A percentile compares a stretch with the other conserved stretches of the same genome.
Evolutionary conservation across 2,888 invertebrate species (phyloP).

Genomic region (Platycnemis pennipes): DNA sequence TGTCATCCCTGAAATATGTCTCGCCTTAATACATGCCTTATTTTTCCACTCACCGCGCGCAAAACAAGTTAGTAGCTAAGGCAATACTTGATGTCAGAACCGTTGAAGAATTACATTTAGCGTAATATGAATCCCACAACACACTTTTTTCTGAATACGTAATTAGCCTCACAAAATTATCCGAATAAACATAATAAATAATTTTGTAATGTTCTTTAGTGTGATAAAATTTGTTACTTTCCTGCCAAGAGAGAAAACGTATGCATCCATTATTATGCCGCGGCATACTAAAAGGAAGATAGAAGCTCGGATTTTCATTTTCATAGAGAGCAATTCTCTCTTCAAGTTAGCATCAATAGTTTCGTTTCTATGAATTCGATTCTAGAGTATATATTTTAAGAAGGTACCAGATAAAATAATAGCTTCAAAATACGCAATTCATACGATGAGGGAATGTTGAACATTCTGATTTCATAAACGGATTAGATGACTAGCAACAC

Average conservation of each 20-base stretch:
- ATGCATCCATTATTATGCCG: not conserved
- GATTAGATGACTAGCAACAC: too few species aligned
- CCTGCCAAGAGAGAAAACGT: too few species aligned
- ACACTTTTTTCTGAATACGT: not conserved
- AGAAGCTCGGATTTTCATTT: not conserved
- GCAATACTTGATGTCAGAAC: not conserved
- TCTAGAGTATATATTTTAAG: too few species aligned
- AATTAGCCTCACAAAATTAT: not conserved
- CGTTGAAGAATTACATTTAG: too few species aligned
- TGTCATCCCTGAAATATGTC: not conserved
- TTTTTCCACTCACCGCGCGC: not conserved
- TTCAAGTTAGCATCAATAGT: not conserved
- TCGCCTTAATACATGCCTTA: not conserved
- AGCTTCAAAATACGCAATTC: too few species aligned
- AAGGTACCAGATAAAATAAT: too few species aligned
- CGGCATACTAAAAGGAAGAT: not conserved
- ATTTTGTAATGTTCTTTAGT: not conserved
- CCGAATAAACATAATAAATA: not conserved
- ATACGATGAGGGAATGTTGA: too few species aligned
- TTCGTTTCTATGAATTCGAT: too few species aligned
- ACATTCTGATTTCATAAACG: too few species aligned
- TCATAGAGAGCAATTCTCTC: not conserved
- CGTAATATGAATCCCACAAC: too few species aligned
- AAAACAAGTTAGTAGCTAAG: not conserved
- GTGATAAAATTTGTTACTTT: too few species aligned